Conservation (phyloP, 2,888 invertebrate species). For the Rhagophthalmus giganteus region DNA sequence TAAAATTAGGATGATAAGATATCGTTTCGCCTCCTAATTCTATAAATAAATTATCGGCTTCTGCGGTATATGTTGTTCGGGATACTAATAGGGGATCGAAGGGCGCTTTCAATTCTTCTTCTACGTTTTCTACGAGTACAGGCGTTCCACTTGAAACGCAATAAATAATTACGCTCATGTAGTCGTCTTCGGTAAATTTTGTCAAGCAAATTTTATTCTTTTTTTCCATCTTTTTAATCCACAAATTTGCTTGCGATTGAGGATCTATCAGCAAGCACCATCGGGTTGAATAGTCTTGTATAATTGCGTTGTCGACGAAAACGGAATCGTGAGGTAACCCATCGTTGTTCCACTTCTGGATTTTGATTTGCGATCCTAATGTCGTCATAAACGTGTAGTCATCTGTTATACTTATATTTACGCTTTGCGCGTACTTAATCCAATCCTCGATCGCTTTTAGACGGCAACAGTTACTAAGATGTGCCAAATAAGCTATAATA, state of each 20-base stretch:
- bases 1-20: slow-evolving; percentile 74
- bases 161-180: slow-evolving; percentile 73
- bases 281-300: slow-evolving; percentile 75
- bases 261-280: slow-evolving; percentile 85
- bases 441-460: slow-evolving; percentile 67
- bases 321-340: slow-evolving; percentile 80
- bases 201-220: slow-evolving; percentile 69
- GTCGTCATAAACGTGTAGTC: slow-evolving; percentile 72
- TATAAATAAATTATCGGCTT: slow-evolving; percentile 74
- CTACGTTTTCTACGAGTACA: slow-evolving; percentile 74
- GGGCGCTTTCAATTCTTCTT: slow-evolving; percentile 76
- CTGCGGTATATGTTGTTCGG: slow-evolving; percentile 73
- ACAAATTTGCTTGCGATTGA: slow-evolving; percentile 82
- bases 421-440: slow-evolving; percentile 63
- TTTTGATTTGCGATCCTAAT: slow-evolving; percentile 82
- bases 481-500: slow-evolving; percentile 85
- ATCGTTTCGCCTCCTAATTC: slow-evolving; percentile 77
- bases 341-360: slow-evolving; percentile 82
- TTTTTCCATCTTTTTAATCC: slow-evolving; percentile 84
- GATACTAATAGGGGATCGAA: slow-evolving; percentile 76
- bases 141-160: slow-evolving; percentile 78
- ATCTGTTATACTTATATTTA: slow-evolving; percentile 77
- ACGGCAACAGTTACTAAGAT: slow-evolving; percentile 75
- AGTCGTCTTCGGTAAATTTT: slow-evolving; percentile 74
- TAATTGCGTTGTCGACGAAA: slow-evolving; percentile 83